Evolutionary conservation across 2,113 vertebrate species (phyloP), one percentile per base, ranked within the genome.

Genomic region (Malurus alboscapulatus): DNA sequence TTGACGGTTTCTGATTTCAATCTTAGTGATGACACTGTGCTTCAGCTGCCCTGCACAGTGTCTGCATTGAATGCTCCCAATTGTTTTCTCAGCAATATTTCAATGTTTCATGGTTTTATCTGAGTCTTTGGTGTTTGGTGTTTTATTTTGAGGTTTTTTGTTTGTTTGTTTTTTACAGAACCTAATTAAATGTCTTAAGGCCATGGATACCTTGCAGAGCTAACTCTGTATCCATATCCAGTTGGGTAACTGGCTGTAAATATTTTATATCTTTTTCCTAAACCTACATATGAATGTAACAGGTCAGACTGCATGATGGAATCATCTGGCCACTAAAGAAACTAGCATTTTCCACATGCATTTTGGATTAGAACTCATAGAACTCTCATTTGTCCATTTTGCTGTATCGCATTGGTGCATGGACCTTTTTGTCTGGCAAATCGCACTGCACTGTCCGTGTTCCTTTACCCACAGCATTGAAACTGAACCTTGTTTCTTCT

Each of bases 171-270:
- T 93, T 96, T 95, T 93, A 91, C 89, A 91, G 96, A 95, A 87
- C 77, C 84, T 96, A 94, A 89, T 93, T 94, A 96, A 86, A 96
- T 93, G 78, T 92, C 92, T 96, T 94, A 95, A 89, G 84, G 77
- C 91, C 91, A 96, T 94, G 92, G 84, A 92, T 93, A 88, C 74
- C 81, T 87, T 96, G 94, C 94, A 95, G 91, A 96, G 93, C 92
- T 96, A 95, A 94, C 92, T 94, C 87, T 93, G 87, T 95, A 94
- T 92, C 94, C 81, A 91, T 96, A 94, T 79, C 65, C 88, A 96
- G 77, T 90, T 94, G 95, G 93, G 95, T 96, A 96, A 96, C 91
- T 91, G 89, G 91, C 91, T 96, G 91, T 94, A 89, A 93, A 94
- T 92, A 92, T 79, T 93, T 85, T 84, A 87, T 57, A 79, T 89